These are phyloP conservation scores for Diachasma alloeum DNA, from an alignment of 1,140 invertebrate genomes.

Conservation along the genomic window DNA sequence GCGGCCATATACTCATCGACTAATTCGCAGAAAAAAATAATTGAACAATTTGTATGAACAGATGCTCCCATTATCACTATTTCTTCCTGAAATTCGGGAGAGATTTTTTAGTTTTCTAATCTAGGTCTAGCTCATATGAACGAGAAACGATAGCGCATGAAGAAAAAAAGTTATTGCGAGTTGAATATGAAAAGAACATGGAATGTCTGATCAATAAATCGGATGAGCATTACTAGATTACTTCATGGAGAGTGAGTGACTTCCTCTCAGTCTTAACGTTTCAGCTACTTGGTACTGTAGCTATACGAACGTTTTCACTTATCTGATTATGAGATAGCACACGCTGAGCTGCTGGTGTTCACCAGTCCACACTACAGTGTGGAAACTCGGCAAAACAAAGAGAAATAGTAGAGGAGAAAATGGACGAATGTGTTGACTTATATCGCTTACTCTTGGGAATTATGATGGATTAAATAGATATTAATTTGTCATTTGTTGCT, in stretches of 20 bases:
- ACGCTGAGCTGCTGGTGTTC: constrained; percentile 3
- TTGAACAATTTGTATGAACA: no score
- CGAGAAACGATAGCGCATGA: no score
- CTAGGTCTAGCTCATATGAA: no score
- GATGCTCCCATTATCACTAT: no score
- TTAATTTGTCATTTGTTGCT: no score
- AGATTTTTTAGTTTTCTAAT: no score
- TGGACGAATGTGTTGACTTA: neutral
- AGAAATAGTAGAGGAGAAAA: neutral
- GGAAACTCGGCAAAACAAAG: neutral
- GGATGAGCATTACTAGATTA: neutral
- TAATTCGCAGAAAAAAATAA: neutral
- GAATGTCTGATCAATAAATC: no score
- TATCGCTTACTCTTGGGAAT: neutral
- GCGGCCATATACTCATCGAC: neutral
- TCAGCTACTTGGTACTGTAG: neutral
- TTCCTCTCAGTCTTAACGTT: neutral
- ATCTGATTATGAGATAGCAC: constrained; percentile 23
- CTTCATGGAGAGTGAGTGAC: neutral
- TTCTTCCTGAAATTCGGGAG: no score
- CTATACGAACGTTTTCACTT: neutral
- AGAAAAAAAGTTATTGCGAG: no score
- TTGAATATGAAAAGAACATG: no score
- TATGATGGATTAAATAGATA: neutral
- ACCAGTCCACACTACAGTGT: neutral